A percentile compares a stretch with the other conserved stretches of the same genome.
Conservation (phyloP, 1,140 invertebrate genomes). For the Pogonomyrmex californicus region DNA sequence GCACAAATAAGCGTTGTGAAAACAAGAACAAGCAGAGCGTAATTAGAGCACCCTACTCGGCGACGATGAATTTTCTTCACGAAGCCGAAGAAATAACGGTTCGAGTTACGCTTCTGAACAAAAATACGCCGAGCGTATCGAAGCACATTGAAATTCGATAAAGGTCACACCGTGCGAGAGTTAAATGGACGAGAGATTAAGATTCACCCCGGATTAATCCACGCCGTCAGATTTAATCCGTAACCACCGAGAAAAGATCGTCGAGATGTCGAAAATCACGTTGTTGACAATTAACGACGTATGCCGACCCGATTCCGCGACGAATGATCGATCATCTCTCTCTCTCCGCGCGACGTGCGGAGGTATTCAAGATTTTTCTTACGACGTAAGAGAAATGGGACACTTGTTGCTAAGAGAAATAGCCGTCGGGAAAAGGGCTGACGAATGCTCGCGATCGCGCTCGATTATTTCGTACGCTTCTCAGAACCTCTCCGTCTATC, state of each 20-base stretch:
- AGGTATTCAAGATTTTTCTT: constrained; percentile 55
- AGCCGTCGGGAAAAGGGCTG: constrained; percentile 19
- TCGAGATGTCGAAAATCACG: background rate
- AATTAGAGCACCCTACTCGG: constrained; percentile 34
- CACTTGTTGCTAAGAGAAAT: constrained; percentile 72
- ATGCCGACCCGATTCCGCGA: background rate
- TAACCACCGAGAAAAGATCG: background rate
- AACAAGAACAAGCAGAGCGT: constrained; percentile 32
- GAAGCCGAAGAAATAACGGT: constrained; percentile 21
- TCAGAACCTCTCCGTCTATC: background rate
- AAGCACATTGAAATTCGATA: constrained; percentile 39
- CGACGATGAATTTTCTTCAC: constrained; percentile 3
- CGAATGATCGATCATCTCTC: constrained; percentile 42
- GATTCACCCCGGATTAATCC: background rate
- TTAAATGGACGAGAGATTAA: constrained; percentile 1
- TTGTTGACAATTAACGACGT: background rate
- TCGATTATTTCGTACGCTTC: constrained; percentile 27
- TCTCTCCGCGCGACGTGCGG: background rate
- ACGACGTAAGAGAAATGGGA: constrained; percentile 54
- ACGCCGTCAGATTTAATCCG: background rate
- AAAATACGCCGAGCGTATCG: constrained; percentile 6
- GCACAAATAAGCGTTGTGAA: constrained; percentile 37
- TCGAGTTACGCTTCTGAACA: constrained; percentile 8
- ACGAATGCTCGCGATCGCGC: constrained; percentile 25
- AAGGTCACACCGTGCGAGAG: background rate